A percentile compares a stretch with the other conserved stretches of the same genome.
phyloP scores from a whole-genome alignment of 2,888 invertebrate genomes.

The Julus scanicus region DNA sequence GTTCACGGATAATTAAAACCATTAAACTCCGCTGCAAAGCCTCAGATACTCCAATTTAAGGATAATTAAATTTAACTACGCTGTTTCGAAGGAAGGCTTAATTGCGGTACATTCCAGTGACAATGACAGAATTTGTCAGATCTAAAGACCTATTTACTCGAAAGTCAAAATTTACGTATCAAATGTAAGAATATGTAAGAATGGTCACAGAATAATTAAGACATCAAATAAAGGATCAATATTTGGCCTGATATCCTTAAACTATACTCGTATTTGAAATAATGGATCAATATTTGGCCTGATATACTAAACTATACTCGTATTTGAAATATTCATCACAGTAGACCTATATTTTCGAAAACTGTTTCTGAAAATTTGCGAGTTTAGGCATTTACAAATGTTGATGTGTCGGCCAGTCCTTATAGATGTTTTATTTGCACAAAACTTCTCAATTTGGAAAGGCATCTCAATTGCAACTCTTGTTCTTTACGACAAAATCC shows the following conservation, averaged over 20 bases:
- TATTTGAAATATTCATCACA: too few species aligned
- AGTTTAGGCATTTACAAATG: background rate
- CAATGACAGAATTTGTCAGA: too few species aligned
- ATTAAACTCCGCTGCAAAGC: background rate
- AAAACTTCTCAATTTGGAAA: conserved; percentile 32
- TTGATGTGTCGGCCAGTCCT: background rate
- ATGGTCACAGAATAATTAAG: too few species aligned
- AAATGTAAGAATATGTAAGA: too few species aligned
- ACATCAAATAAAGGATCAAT: too few species aligned
- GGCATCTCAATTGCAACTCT: background rate
- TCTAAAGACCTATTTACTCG: too few species aligned
- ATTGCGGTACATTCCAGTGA: background rate
- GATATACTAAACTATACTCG: too few species aligned
- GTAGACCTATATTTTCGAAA: too few species aligned
- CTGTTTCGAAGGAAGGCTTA: background rate
- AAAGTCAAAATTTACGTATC: too few species aligned
- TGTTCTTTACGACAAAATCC: background rate
- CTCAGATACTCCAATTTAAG: background rate
- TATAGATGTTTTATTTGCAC: background rate
- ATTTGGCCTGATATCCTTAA: too few species aligned
- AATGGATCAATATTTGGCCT: too few species aligned
- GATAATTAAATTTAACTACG: background rate
- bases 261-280: too few species aligned
- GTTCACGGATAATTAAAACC: conserved; percentile 30
- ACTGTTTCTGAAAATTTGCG: background rate